Evolutionary conservation across 2,888 invertebrate species (phyloP).

Genomic region (Caenorhabditis macrosperma): DNA sequence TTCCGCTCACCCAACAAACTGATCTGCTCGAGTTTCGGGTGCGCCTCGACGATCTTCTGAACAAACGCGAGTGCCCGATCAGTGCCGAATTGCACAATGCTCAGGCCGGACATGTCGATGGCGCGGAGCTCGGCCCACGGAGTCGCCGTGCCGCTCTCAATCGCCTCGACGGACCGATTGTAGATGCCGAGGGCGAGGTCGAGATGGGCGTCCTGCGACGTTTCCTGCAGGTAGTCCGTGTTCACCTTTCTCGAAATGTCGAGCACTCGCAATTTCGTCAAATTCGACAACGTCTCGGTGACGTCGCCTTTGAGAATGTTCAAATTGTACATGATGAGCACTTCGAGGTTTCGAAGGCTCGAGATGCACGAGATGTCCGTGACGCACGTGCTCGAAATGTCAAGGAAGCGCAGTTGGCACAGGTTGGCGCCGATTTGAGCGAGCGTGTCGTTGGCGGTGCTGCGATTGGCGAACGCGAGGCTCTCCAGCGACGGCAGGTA

Average conservation of each 20-base stretch:
- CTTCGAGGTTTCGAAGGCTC: conserved; percentile 59
- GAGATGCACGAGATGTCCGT: conserved; percentile 64
- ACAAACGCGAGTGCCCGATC: conserved; percentile 63
- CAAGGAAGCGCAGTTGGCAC: conserved; percentile 52
- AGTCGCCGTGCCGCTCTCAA: conserved; percentile 31
- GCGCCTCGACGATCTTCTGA: conserved; percentile 54
- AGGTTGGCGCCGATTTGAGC: conserved; percentile 42
- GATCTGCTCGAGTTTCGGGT: conserved; percentile 62
- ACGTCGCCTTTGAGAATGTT: conserved; percentile 59
- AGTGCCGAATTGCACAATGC: conserved; percentile 62
- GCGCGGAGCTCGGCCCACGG: conserved; percentile 66
- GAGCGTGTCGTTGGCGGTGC: conserved; percentile 49
- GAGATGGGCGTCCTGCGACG: conserved; percentile 58
- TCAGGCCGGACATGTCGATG: conserved; percentile 70
- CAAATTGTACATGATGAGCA: conserved; percentile 66
- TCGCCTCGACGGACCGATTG: conserved; percentile 53
- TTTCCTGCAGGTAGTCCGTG: conserved; percentile 57
- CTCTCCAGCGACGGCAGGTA: conserved; percentile 54
- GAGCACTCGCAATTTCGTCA: conserved; percentile 61
- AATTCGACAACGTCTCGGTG: conserved; percentile 47
- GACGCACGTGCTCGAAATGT: conserved; percentile 65
- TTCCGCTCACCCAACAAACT: conserved; percentile 55
- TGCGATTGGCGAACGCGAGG: conserved; percentile 52
- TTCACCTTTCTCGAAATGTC: conserved; percentile 66
- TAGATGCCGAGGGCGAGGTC: conserved; percentile 63